Percentiles rank a stretch among this genome's conserved stretches.
These are phyloP conservation scores for Stratiomys singularior DNA, from an alignment of 2,888 invertebrate species.

Conservation along the genomic window DNA sequence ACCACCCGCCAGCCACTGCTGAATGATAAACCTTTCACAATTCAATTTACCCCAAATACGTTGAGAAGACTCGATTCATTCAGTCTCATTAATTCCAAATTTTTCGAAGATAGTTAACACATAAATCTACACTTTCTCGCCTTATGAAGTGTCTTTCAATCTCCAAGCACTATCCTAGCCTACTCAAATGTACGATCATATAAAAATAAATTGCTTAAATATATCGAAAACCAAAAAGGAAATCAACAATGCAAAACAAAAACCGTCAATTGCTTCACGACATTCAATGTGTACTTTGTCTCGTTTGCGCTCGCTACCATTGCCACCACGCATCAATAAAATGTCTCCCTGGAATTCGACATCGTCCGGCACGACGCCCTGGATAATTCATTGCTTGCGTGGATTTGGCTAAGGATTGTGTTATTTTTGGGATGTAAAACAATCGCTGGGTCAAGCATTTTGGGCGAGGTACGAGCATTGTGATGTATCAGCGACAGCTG, in stretches of 20 bases:
- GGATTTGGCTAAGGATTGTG: slow-evolving; percentile 51
- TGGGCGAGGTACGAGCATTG: slow-evolving; percentile 47
- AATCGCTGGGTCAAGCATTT: slow-evolving; percentile 51
- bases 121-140: slow-evolving; percentile 18
- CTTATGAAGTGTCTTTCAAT: slow-evolving; percentile 12
- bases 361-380: slow-evolving; percentile 52
- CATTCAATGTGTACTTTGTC: slow-evolving; percentile 16
- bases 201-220: slow-evolving; percentile 36
- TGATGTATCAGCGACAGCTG: slow-evolving; percentile 51
- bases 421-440: slow-evolving; percentile 48
- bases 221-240: slow-evolving; percentile 11
- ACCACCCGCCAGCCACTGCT: background rate
- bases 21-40: background rate
- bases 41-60: slow-evolving; percentile 6
- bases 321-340: slow-evolving; percentile 44
- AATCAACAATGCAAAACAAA: slow-evolving; percentile 21
- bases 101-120: slow-evolving; percentile 28
- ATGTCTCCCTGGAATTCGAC: slow-evolving; percentile 48
- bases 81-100: slow-evolving; percentile 44
- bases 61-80: slow-evolving; percentile 35
- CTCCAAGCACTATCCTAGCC: background rate
- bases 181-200: slow-evolving; percentile 24
- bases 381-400: slow-evolving; percentile 53
- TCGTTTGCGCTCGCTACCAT: slow-evolving; percentile 32
- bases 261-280: slow-evolving; percentile 21